Evolutionary conservation across 2,797 vertebrate species (phyloP).

Genomic region (Gallirallus australis): DNA sequence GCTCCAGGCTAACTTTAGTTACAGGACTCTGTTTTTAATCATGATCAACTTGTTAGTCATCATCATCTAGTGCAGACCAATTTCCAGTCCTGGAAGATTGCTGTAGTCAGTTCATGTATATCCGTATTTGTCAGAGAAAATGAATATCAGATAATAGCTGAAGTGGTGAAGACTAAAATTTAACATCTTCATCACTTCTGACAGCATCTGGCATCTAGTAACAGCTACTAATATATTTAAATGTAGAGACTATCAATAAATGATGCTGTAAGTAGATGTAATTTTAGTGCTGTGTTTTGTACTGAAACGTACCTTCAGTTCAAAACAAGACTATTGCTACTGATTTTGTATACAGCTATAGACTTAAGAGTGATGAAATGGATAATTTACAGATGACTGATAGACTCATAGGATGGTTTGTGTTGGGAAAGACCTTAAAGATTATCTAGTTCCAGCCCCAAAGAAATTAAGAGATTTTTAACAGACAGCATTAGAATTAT

Average conservation of each 20-base stretch:
- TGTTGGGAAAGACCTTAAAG: too few relatives aligned
- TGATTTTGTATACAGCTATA: background rate
- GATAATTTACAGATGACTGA: background rate
- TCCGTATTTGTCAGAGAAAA: constrained; percentile 61
- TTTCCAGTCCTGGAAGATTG: constrained; percentile 58
- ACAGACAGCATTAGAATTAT: background rate
- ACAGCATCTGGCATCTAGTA: constrained; percentile 53
- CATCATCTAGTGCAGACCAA: constrained; percentile 45
- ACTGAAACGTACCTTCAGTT: background rate
- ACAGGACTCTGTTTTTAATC: constrained; percentile 66
- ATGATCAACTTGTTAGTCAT: constrained; percentile 69
- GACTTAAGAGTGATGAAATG: constrained; percentile 11
- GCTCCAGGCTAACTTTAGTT: constrained; percentile 46
- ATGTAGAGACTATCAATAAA: background rate
- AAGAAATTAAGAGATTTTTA: background rate
- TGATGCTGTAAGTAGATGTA: background rate
- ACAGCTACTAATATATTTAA: constrained; percentile 30
- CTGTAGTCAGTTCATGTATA: constrained; percentile 64
- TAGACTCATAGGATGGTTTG: too few relatives aligned
- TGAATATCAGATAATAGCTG: constrained; percentile 53
- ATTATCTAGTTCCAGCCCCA: too few relatives aligned
- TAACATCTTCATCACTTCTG: constrained; percentile 50
- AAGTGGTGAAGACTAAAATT: constrained; percentile 52
- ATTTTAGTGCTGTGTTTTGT: background rate
- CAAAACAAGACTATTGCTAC: accelerated